A percentile compares a stretch with the other conserved stretches of the same genome.
phyloP scores from a whole-genome alignment of 2,797 vertebrate species.

The Ispidina lecontei region DNA sequence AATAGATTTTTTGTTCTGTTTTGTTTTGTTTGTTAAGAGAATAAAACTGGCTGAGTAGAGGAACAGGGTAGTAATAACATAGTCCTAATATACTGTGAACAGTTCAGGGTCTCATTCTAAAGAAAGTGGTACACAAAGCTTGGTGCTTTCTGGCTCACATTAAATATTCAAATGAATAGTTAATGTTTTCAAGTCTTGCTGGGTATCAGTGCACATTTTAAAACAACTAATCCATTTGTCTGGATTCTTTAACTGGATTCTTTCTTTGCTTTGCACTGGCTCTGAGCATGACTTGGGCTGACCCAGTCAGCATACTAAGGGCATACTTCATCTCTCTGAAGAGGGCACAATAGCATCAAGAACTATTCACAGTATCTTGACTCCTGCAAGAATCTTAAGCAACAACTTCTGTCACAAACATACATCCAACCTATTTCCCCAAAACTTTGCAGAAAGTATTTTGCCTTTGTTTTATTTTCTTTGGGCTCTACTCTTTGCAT shows the following conservation, averaged over 20 bases:
- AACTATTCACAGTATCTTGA: neutral
- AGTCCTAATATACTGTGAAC: neutral
- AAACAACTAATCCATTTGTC: neutral
- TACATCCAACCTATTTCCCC: fast-evolving
- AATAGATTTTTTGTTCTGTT: neutral
- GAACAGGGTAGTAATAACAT: neutral
- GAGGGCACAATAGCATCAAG: neutral
- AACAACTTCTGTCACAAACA: neutral
- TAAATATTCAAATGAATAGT: neutral
- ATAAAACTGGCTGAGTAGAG: neutral
- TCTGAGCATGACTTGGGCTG: neutral
- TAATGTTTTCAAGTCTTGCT: neutral
- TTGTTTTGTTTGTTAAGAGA: neutral
- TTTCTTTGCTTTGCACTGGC: neutral
- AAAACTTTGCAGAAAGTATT: neutral
- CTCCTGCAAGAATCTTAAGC: neutral
- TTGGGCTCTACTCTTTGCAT: neutral
- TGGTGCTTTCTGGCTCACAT: neutral
- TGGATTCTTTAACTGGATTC: neutral
- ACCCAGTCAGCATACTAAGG: neutral
- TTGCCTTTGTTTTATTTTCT: neutral
- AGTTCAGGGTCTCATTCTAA: neutral
- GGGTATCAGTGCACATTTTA: neutral
- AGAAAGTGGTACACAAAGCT: neutral
- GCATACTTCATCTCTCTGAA: neutral